Evolutionary conservation across 37 sponge, comb jelly and placozoan species (phyloP), one percentile per base, ranked within the genome.

Genomic region (Hormiphora californensis): DNA sequence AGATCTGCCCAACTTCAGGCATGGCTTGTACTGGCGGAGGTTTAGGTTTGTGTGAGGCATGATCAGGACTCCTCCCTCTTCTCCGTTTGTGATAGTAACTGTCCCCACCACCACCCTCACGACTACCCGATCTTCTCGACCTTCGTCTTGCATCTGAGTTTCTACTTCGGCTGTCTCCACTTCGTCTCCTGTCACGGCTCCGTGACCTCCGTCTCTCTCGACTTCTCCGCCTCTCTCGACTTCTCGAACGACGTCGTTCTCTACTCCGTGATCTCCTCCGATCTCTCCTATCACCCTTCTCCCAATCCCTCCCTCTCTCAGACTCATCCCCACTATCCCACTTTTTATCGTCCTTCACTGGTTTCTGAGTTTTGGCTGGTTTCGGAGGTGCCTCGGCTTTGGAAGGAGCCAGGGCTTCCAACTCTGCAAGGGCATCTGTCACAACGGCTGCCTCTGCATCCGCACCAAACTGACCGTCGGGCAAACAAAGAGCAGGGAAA

Each of bases 401-500:
- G 3, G 81, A 73, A 2, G 81, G 81, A 36, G 81, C 81, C n/a
- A 73, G 81, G 25, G 81, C 81, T 40, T 73, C 81, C 39, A 73
- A 73, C 81, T 73, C 81, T 4, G 81, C 81, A 1, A 73, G 81
- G 23, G 81, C 81, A 73, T 73, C 81, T 19, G 81, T 73, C 46
- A 73, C 81, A 22, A 73, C 81, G 17, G 40, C 81, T 3, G 32
- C 27, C 22, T 73, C 81, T 19, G 46, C 43, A 22, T 73, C 81
- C 11, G 81, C 46, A 41, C 49, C 81, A 73, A 73, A 73, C 3
- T 73, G 81, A 27, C 81, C 81, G 35, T 73, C 81, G 0, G 94
- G 91, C 8, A 96, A 88, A 53, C 90, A 90, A 25, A 96, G 89
- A 0, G 91, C 96, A 40, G 96, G 96, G 22, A 73, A 73, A 19